A percentile compares a stretch with the other conserved stretches of the same genome.
phyloP scores from a whole-genome alignment of 2,797 vertebrate genomes.

The Ibycter americanus region DNA sequence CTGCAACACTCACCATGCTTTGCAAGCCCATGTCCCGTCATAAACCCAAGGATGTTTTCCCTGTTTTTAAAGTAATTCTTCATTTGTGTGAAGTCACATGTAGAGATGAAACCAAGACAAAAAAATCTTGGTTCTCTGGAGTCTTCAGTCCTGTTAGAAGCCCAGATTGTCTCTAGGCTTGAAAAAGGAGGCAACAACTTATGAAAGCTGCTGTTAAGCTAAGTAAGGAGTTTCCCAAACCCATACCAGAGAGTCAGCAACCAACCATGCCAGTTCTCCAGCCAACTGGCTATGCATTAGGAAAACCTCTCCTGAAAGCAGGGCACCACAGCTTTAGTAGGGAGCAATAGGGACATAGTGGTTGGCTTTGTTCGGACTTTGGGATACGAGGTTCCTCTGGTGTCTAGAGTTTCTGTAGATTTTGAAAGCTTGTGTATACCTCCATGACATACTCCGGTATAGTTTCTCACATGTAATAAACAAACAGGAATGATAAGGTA shows the following conservation, averaged over 20 bases:
- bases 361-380: neutral
- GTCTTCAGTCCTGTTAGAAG: neutral
- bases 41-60: neutral
- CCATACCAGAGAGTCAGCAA: neutral
- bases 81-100: neutral
- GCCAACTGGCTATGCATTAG: neutral
- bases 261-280: fast-evolving
- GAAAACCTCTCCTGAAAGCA: neutral
- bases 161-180: neutral
- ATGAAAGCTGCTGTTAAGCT: neutral
- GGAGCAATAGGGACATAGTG: fast-evolving
- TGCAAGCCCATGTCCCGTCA: fast-evolving
- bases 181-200: neutral
- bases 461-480: neutral
- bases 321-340: fast-evolving
- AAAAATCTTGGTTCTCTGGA: neutral
- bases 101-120: neutral
- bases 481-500: neutral
- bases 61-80: neutral
- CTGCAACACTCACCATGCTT: neutral
- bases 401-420: neutral
- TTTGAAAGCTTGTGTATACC: neutral
- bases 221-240: neutral
- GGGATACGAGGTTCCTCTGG: neutral
- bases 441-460: neutral